Conservation (phyloP, 2,113 vertebrate genomes). For the Monarcha castaneiventris region DNA sequence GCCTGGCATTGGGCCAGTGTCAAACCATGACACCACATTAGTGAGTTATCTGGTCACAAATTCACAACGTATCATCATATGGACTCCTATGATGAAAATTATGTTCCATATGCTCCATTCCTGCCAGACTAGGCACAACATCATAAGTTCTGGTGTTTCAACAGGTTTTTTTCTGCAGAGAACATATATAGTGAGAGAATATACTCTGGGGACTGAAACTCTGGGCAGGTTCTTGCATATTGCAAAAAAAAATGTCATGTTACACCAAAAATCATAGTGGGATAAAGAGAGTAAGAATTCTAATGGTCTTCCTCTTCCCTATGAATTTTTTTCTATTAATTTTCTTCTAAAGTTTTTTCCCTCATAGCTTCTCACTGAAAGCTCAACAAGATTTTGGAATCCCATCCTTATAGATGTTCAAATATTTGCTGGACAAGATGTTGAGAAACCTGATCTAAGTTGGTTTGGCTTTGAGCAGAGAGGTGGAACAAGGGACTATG, state of each 20-base stretch:
- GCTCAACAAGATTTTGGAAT: neutral
- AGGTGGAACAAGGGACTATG: rapidly evolving
- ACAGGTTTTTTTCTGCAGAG: neutral
- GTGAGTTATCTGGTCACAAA: neutral
- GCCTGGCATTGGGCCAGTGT: neutral
- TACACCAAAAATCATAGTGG: neutral
- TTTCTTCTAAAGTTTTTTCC: neutral
- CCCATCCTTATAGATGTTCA: neutral
- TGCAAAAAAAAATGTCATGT: neutral
- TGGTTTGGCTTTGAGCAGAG: neutral
- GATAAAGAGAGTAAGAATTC: neutral
- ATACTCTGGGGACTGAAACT: neutral
- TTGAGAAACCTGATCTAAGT: neutral
- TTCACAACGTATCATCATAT: neutral
- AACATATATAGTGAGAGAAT: rapidly evolving
- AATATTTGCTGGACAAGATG: neutral
- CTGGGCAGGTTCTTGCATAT: neutral
- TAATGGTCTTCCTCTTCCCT: neutral
- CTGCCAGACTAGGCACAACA: neutral
- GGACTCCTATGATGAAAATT: neutral
- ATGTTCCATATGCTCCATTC: neutral
- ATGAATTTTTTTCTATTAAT: neutral
- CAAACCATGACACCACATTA: neutral
- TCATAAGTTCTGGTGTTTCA: neutral
- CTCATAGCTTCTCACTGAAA: neutral